Evolutionary conservation across 2,888 invertebrate genomes (phyloP), one percentile per base, ranked within the genome.

Genomic region (Teleogryllus oceanicus): DNA sequence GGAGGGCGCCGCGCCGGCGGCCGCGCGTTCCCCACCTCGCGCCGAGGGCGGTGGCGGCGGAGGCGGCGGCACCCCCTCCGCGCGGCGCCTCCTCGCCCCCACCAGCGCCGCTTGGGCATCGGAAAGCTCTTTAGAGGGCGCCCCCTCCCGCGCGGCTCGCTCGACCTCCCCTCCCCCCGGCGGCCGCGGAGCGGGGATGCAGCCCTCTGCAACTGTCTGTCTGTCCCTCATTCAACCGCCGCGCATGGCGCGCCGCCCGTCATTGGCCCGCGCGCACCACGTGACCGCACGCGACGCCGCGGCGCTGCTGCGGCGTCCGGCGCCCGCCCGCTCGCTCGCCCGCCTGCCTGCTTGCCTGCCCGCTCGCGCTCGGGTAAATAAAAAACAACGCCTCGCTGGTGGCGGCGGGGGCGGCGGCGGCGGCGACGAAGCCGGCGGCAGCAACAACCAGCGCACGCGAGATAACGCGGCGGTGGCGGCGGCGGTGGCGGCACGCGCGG

Each of bases 241-340:
- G 62, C 62, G 62, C 62, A 62, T 62, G 62, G 62, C 62, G 62
- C 13, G 62, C 62, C 62, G 62, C 16, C 62, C 83, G 86, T 85
- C 85, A 84, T 84, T 84, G 84, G 84, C 85, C 85, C 86, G 86
- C 85, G 87, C 85, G 86, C 84, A 85, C 83, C 84, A 82, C 83
- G 78, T 80, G 85, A 83, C 86, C 85, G 80, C 79, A 78, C 79
- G 78, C 78, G 77, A 76, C 81, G 79, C 78, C 80, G 74, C 79
- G 80, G 81, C 81, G 77, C 79, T 24, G 79, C 74, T 16, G 20
- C 74, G 62, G 78, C 79, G 49, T 20, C 76, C 62, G 76, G 50
- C 50, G 75, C 24, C 49, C 78, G 79, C 79, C 78, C 81, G 75
- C 77, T 78, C 79, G 78, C 75, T 78, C 77, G 78, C 75, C 80